A percentile compares a stretch with the other conserved stretches of the same genome.
Evolutionary conservation across 2,113 vertebrate genomes (phyloP).

Genomic region (Hydrochoerus hydrochaeris): DNA sequence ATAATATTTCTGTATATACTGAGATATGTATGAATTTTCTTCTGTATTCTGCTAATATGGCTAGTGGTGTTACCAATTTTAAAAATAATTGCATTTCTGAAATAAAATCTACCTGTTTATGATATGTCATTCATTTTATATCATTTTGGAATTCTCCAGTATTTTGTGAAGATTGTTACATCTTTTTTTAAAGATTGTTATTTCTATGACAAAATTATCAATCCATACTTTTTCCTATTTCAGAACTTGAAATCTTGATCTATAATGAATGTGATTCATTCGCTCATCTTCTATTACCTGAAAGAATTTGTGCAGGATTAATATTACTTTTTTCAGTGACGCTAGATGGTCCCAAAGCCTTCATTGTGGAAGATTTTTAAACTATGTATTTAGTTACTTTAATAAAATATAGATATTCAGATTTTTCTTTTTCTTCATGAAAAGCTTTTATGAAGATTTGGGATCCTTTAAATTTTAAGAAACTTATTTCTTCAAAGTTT

Average conservation of each 20-base stretch:
- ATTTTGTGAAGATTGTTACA: background rate
- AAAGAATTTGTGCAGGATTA: background rate
- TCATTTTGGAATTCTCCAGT: background rate
- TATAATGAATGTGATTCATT: background rate
- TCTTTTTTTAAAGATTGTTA: background rate
- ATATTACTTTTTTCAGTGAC: background rate
- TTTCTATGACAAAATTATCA: background rate
- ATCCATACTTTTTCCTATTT: background rate
- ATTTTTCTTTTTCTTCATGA: background rate
- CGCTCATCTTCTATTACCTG: background rate
- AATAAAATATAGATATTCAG: background rate
- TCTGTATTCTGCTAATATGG: background rate
- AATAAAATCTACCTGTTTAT: background rate
- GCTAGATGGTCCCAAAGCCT: background rate
- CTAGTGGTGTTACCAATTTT: background rate
- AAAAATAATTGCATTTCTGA: background rate
- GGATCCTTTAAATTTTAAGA: slow-evolving; percentile 1
- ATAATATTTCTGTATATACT: background rate
- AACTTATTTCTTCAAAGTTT: background rate
- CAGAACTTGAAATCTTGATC: background rate
- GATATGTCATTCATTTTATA: background rate
- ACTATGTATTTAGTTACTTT: background rate
- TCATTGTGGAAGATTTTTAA: background rate
- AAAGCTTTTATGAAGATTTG: background rate
- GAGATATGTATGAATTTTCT: background rate